Evolutionary conservation across 2,797 vertebrate genomes (phyloP).

Genomic region (Bradypus variegatus): DNA sequence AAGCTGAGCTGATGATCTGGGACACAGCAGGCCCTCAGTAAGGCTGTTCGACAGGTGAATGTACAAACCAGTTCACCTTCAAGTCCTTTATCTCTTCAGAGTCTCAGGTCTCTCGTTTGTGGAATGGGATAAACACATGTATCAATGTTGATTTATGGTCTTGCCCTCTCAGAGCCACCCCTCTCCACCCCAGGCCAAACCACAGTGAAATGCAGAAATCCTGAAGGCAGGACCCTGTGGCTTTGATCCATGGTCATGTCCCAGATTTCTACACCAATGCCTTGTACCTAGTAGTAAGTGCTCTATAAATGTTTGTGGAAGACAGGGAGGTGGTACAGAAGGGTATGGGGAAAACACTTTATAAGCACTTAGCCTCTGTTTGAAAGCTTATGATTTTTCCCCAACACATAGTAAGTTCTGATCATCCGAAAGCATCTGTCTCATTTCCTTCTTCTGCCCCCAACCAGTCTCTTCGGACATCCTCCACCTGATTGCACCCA

Average conservation of each 20-base stretch:
- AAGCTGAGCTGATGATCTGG: neutral
- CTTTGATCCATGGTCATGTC: neutral
- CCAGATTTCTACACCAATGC: neutral
- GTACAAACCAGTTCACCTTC: neutral
- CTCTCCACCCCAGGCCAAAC: neutral
- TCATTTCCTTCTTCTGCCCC: neutral
- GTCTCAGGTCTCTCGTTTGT: neutral
- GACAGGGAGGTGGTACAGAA: neutral
- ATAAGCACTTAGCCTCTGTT: neutral
- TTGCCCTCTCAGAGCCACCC: too few species aligned
- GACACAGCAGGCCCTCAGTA: neutral
- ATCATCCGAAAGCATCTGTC: neutral
- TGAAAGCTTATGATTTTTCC: neutral
- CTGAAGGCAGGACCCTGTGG: neutral
- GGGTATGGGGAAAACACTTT: neutral
- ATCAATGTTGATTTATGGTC: too few species aligned
- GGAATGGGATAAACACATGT: neutral
- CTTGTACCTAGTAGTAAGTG: too few species aligned
- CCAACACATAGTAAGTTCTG: neutral
- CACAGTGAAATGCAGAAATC: neutral
- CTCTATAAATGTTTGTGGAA: neutral
- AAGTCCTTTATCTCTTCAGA: neutral
- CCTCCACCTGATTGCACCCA: too few species aligned
- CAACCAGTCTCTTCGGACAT: neutral
- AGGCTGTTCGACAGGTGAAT: neutral